phyloP scores from a whole-genome alignment of 1,140 invertebrate genomes.

The Ostrea denselamellosa region DNA sequence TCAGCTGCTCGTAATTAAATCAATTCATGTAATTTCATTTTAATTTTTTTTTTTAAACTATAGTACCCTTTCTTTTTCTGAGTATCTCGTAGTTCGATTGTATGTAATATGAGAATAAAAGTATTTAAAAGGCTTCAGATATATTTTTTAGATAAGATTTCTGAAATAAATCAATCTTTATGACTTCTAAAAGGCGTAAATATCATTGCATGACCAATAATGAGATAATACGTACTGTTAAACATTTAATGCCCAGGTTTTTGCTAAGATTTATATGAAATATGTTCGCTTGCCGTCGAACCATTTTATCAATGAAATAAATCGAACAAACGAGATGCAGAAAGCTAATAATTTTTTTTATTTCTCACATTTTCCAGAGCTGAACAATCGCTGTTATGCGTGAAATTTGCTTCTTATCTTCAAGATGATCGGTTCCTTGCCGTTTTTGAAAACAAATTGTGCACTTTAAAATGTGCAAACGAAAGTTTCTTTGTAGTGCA shows the following conservation, averaged over 20 bases:
- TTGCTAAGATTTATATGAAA: conserved; percentile 14
- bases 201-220: background rate
- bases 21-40: too few species aligned
- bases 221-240: background rate
- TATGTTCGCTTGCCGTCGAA: background rate
- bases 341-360: background rate
- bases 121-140: too few species aligned
- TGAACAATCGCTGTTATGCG: conserved; percentile 15
- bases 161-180: background rate
- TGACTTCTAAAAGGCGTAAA: background rate
- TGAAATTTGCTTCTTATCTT: conserved; percentile 3
- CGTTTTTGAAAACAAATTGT: background rate
- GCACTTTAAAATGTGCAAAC: too few species aligned
- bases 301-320: conserved; percentile 35
- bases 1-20: too few species aligned
- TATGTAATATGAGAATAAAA: background rate
- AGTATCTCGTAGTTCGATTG: background rate
- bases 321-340: conserved; percentile 19
- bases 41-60: too few species aligned
- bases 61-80: too few species aligned
- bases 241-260: background rate
- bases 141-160: background rate
- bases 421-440: background rate
- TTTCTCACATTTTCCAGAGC: background rate
- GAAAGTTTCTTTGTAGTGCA: too few species aligned